Evolutionary conservation across 1,140 invertebrate genomes (phyloP), one percentile per base, ranked within the genome.

Genomic region (Bacillus rossius): DNA sequence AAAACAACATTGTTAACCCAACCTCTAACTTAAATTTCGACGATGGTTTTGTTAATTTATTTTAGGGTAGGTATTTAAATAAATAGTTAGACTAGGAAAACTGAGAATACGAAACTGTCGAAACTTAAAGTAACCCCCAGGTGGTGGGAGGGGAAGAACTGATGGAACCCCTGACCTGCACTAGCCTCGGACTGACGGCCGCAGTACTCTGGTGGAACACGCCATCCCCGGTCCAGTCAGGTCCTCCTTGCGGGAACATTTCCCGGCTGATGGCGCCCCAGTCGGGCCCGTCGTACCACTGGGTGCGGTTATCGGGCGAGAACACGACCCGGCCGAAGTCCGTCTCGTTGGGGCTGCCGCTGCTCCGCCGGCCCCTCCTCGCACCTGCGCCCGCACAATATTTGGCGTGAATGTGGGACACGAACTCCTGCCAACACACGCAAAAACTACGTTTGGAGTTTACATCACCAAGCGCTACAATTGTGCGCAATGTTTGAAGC

Each of bases 141-240:
- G n/a, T n/a, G n/a, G n/a, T n/a, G n/a, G n/a, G n/a, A n/a, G n/a
- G n/a, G n/a, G n/a, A n/a, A n/a, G n/a, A n/a, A n/a, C n/a, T n/a
- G n/a, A n/a, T n/a, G n/a, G n/a, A n/a, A n/a, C 10, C 5, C 10
- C 29, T 34, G 7, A 62, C 61, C 22, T 64, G 60, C 8, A 64
- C 43, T 19, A 64, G n/a, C 19, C 60, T 54, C 3, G 7, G 48
- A 1, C 43, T 41, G 1, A 58, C 13, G 16, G 56, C n/a, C 0
- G 17, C 58, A 2, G 23, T 52, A 0, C 38, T 48, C 25, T 54
- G 58, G 17, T 60, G 58, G 29, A 60, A 60, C 3, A 55, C 38
- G 8, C 57, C 58, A 8, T 53, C 41, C 16, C 7, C 14, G 13
- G 1, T 14, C 48, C 19, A 17, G 48, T 10, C 19, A 17, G 20